These are phyloP conservation scores for Platerodrilus igneus DNA, from an alignment of 2,888 invertebrate species.

Conservation along the genomic window DNA sequence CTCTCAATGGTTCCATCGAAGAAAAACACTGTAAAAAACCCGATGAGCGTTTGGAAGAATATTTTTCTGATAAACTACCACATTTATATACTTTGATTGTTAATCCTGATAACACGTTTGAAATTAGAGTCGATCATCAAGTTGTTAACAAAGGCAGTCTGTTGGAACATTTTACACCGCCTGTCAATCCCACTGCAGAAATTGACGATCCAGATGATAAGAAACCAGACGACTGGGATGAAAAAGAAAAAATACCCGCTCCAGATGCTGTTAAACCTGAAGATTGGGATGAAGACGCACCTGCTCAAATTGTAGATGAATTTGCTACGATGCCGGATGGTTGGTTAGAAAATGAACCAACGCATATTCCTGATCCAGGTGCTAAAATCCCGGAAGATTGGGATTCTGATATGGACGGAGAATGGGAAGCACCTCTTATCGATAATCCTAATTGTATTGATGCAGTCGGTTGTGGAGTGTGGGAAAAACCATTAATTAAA, in stretches of 20 bases:
- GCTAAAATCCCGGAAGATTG: conserved; percentile 90
- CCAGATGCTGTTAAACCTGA: conserved; percentile 85
- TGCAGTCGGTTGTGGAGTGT: conserved; percentile 75
- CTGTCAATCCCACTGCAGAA: conserved; percentile 92
- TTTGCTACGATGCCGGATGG: conserved; percentile 80
- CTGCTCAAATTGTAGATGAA: conserved; percentile 82
- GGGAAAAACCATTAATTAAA: conserved; percentile 77
- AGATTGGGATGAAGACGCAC: conserved; percentile 96
- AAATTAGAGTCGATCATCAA: conserved; percentile 77
- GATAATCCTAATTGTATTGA: conserved; percentile 81
- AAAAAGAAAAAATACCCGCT: conserved; percentile 82
- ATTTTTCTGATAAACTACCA: conserved; percentile 88
- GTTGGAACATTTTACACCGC: conserved; percentile 83
- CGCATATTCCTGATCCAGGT: conserved; percentile 79
- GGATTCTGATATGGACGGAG: conserved; percentile 98
- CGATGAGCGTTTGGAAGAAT: conserved; percentile 74
- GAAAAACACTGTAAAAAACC: conserved; percentile 97
- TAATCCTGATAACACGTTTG: conserved; percentile 74
- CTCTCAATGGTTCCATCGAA: conserved; percentile 78
- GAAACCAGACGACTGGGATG: conserved; percentile 94
- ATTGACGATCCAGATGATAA: conserved; percentile 86
- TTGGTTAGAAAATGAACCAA: conserved; percentile 90
- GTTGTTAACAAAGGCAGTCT: conserved; percentile 82
- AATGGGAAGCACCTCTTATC: conserved; percentile 93
- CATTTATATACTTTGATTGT: conserved; percentile 80